Evolutionary conservation across 1,140 invertebrate species (phyloP).

Genomic region (Leptestheria dahalacensis): DNA sequence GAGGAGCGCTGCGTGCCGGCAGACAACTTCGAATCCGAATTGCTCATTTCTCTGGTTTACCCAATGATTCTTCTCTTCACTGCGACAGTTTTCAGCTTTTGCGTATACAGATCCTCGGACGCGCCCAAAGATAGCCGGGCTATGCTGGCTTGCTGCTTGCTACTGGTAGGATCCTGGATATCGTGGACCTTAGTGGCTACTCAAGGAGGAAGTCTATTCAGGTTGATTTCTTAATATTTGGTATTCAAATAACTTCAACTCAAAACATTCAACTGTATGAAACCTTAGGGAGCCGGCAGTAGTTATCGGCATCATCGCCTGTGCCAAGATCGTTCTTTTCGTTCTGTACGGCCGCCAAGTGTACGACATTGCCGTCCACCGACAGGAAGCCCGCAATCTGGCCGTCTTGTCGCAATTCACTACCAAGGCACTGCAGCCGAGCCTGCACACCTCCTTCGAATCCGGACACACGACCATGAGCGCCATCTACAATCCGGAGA

Average conservation of each 20-base stretch:
- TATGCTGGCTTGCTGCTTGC: conserved; percentile 6
- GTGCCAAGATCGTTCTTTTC: conserved; percentile 20
- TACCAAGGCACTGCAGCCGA: conserved; percentile 6
- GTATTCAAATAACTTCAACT: too few species aligned
- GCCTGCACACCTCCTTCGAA: conserved; percentile 2
- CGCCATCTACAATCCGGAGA: background rate
- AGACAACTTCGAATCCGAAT: conserved; percentile 29
- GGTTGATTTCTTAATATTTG: background rate
- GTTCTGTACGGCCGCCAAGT: conserved; percentile 21
- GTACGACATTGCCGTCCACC: conserved; percentile 11
- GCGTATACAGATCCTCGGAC: conserved; percentile 26
- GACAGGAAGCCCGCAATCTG: conserved; percentile 5
- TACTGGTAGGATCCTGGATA: background rate
- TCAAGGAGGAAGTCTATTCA: background rate
- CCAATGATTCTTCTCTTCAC: conserved; percentile 31
- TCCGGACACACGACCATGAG: background rate
- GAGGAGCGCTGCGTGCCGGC: conserved; percentile 24
- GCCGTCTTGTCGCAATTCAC: conserved; percentile 13
- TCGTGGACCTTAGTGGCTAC: conserved; percentile 9
- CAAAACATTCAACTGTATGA: too few species aligned
- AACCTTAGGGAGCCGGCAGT: conserved; percentile 21
- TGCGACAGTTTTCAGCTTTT: conserved; percentile 28
- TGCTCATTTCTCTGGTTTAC: conserved; percentile 33
- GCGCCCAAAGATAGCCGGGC: conserved; percentile 1
- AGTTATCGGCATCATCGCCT: conserved; percentile 23